Evolutionary conservation across 1,140 invertebrate genomes (phyloP).

Genomic region (Eriocheir sinensis): DNA sequence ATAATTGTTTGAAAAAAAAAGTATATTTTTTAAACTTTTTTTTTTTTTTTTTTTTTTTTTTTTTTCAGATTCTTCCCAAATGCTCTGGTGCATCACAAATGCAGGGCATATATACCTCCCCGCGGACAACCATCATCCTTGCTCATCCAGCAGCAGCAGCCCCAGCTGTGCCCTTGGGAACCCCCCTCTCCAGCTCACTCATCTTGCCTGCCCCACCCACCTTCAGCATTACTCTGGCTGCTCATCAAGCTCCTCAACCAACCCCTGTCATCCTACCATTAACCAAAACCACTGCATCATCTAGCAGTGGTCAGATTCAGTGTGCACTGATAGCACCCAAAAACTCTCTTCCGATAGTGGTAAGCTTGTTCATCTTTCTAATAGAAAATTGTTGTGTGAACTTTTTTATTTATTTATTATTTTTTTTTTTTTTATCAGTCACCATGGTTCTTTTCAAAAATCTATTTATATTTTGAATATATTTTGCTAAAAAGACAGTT

Average conservation of each 20-base stretch:
- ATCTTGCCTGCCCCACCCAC: constrained; percentile 43
- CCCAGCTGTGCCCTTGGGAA: not conserved
- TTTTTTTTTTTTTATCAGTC: no score
- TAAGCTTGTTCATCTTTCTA: not conserved
- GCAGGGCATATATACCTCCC: constrained; percentile 25
- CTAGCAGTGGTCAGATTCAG: not conserved
- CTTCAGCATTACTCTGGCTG: constrained; percentile 9
- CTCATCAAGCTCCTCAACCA: constrained; percentile 39
- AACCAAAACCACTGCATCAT: not conserved
- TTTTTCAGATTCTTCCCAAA: constrained; percentile 65
- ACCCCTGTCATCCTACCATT: constrained; percentile 58
- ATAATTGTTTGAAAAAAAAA: no score
- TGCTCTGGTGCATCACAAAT: constrained; percentile 35
- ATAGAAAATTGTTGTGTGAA: no score
- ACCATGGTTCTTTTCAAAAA: no score
- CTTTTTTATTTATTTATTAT: no score
- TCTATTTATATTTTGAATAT: no score
- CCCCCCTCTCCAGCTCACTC: not conserved
- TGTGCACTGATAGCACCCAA: not conserved
- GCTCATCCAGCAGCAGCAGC: constrained; percentile 32
- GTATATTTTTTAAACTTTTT: no score
- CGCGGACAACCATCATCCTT: constrained; percentile 60
- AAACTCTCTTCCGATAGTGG: not conserved
- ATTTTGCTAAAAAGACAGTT: no score
- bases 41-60: no score